Evolutionary conservation across 2,113 vertebrate species (phyloP), one percentile per base, ranked within the genome.

Genomic region (Vidua macroura): DNA sequence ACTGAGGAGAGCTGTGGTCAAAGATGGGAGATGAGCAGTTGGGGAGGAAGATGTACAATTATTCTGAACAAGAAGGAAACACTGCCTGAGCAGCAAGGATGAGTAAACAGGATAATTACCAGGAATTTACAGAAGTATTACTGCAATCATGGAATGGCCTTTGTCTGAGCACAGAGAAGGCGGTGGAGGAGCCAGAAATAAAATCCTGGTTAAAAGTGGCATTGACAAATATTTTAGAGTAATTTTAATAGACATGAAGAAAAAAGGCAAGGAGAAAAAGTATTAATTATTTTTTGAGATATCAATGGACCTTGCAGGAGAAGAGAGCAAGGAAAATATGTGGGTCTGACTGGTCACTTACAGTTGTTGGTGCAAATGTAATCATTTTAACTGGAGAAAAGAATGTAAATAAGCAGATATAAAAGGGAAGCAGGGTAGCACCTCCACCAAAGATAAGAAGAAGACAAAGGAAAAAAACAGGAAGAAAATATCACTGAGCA

Each of bases 51-150:
- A 85, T 22, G 60, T 44, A 44, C 56, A 88, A 44, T 84, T 78
- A 44, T 67, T 91, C n/a, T 52, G 58, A 85, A 66, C 0, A 2
- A 86, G 88, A 83, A 86, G 64, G 55, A 83, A 90, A 62, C n/a
- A 9, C 39, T 85, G 67, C 73, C 62, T 76, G 49, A 94, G 60
- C 68, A 89, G 70, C 74, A 82, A 92, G 83, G 77, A 87, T 82
- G 81, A 82, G 70, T 85, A 95, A 93, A 95, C 70, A 92, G 62
- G 51, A 69, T 95, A 95, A 96, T 93, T 88, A 85, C 63, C 90
- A 85, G 74, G 90, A 92, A 95, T 91, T 92, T 94, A 80, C 39
- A 74, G 74, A 88, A 83, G 30, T 77, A 81, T 88, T 86, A 74
- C 19, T 66, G 51, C 75, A 91, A 33, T 92, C 52, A 67, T 74